phyloP scores from a whole-genome alignment of 1,140 invertebrate species.

The Nasonia longicornis region DNA sequence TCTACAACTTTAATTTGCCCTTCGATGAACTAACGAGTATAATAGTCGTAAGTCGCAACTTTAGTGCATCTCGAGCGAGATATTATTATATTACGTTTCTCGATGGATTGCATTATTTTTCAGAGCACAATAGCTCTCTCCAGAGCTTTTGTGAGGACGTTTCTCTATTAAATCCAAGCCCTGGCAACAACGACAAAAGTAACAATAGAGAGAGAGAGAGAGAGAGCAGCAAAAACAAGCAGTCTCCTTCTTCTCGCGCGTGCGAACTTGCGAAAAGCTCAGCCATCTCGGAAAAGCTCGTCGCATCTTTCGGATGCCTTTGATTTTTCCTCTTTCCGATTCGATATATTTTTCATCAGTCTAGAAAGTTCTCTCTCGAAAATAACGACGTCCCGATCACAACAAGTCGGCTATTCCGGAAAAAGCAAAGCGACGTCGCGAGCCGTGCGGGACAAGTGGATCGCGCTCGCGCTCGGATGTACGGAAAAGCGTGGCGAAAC shows the following conservation, averaged over 20 bases:
- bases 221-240: background rate
- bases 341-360: slow-evolving; percentile 1
- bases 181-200: background rate
- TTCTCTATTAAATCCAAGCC: background rate
- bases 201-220: background rate
- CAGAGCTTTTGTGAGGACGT: background rate
- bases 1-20: background rate
- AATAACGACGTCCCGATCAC: slow-evolving; percentile 13
- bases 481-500: background rate
- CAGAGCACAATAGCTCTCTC: too few species aligned
- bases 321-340: background rate
- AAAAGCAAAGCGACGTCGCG: background rate
- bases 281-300: background rate
- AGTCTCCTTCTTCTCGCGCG: background rate
- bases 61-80: background rate
- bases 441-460: background rate
- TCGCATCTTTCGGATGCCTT: background rate
- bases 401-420: background rate
- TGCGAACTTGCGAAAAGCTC: too few species aligned
- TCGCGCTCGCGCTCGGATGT: background rate
- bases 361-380: background rate
- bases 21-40: background rate
- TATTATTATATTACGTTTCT: background rate
- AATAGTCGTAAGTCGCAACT: background rate
- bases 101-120: too few species aligned